These are phyloP conservation scores for Axinella damicornis DNA, from an alignment of 37 sponge, comb jelly and placozoan genomes.

Conservation along the genomic window DNA sequence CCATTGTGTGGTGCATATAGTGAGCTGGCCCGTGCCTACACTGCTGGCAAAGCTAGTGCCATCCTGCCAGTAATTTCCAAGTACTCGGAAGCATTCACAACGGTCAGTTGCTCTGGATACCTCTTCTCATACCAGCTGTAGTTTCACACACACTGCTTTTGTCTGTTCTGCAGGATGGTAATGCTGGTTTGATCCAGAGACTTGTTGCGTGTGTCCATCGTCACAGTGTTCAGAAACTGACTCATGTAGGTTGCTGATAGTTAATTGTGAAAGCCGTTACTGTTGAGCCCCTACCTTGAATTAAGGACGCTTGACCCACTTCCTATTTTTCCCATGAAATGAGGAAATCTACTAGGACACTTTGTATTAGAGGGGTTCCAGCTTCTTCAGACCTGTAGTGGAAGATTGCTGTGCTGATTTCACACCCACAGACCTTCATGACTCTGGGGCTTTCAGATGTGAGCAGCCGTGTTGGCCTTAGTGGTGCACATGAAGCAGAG, in stretches of 20 bases:
- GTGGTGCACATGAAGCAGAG: constrained; percentile 81
- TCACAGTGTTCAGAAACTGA: constrained; percentile 81
- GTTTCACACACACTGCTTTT: no score
- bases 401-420: background rate
- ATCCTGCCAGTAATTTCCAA: constrained; percentile 54
- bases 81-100: constrained; percentile 59
- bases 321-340: no score
- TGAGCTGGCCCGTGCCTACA: constrained; percentile 66
- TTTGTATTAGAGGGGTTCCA: constrained; percentile 22
- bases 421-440: constrained; percentile 74
- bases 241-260: constrained; percentile 60
- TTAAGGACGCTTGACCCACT: no score
- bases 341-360: background rate
- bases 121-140: background rate
- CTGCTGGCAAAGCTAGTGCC: constrained; percentile 23
- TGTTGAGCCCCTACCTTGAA: no score
- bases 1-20: constrained; percentile 79
- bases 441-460: constrained; percentile 88
- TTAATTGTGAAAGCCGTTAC: background rate
- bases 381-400: background rate
- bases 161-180: constrained; percentile 75
- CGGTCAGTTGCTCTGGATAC: constrained; percentile 49
- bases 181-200: constrained; percentile 79
- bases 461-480: constrained; percentile 62
- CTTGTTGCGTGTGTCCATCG: constrained; percentile 42